Conservation (phyloP, 1,140 invertebrate species). For the Trachymyrmex septentrionalis region DNA sequence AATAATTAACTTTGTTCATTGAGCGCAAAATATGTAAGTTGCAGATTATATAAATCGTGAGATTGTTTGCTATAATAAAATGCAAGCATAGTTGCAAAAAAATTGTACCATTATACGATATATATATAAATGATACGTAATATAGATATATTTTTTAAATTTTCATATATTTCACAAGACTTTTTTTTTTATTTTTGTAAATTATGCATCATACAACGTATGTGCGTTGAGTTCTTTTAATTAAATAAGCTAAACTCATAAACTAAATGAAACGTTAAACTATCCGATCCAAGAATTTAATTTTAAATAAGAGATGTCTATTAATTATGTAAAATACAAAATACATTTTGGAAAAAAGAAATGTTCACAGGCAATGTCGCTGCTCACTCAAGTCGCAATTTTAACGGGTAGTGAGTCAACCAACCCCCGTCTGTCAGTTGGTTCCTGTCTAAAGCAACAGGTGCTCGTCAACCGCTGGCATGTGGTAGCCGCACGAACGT, state of each 20-base stretch:
- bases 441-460: conserved; percentile 74
- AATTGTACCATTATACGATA: not conserved
- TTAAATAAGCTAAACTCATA: not conserved
- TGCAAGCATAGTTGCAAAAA: not conserved
- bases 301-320: not conserved
- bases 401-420: conserved; percentile 64
- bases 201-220: not conserved
- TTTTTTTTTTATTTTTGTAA: not conserved
- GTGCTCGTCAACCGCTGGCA: conserved; percentile 65
- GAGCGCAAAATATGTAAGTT: not conserved
- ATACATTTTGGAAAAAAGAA: not conserved
- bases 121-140: not conserved
- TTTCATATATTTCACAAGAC: not conserved
- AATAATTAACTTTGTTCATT: not conserved
- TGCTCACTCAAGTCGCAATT: conserved; percentile 48
- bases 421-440: conserved; percentile 68
- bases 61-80: not conserved
- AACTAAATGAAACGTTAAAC: not conserved
- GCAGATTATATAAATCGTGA: not conserved
- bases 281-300: not conserved
- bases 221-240: not conserved
- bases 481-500: conserved; percentile 53
- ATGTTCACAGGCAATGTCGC: not conserved
- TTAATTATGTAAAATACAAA: not conserved
- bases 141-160: not conserved